Percentiles rank a stretch among this genome's conserved stretches.
Conservation (phyloP, 2,888 invertebrate genomes). For the Dugesia japonica region DNA sequence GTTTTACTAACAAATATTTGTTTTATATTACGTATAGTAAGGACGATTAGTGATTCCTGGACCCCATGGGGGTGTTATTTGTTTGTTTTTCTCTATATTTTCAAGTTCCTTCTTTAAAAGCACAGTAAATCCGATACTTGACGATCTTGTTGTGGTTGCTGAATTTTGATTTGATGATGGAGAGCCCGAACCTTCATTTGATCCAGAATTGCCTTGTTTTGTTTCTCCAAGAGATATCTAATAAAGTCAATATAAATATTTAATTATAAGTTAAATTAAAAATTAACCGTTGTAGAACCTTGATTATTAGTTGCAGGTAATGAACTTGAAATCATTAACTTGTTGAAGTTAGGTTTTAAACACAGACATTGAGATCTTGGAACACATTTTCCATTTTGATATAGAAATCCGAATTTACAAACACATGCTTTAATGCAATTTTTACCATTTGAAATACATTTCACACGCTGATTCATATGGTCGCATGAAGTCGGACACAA, state of each 20-base stretch:
- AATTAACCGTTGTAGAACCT: background rate
- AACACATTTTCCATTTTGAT: constrained; percentile 20
- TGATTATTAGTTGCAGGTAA: background rate
- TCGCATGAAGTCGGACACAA: background rate
- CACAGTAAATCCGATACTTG: background rate
- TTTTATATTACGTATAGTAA: background rate
- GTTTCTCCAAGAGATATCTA: background rate
- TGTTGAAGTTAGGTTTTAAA: background rate
- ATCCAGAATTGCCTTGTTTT: background rate
- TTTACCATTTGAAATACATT: background rate
- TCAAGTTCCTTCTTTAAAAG: background rate
- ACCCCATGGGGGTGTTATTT: background rate
- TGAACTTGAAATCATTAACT: background rate
- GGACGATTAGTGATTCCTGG: background rate
- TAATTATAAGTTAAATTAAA: background rate
- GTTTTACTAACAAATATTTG: background rate
- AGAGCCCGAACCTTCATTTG: background rate
- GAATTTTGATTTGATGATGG: background rate
- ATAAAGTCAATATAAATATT: background rate
- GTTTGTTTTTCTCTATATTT: background rate
- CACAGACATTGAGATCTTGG: background rate
- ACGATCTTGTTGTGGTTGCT: background rate
- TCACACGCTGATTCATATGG: background rate
- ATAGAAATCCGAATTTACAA: background rate
- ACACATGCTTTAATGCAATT: background rate